These are phyloP conservation scores for Pelvicachromis taeniatus DNA, from an alignment of 2,113 vertebrate species.

Conservation along the genomic window DNA sequence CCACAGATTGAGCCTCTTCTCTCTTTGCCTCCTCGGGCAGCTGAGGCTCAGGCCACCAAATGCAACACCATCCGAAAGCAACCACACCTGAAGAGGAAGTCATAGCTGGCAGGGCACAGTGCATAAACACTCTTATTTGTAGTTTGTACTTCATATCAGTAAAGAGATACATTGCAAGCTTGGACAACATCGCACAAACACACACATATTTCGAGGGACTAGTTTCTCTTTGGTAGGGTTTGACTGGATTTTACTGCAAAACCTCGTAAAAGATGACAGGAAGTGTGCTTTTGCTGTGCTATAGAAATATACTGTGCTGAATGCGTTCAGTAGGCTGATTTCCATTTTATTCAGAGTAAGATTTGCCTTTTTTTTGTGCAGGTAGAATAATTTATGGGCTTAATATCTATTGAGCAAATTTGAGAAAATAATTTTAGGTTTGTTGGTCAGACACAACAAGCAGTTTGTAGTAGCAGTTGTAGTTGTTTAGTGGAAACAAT, in stretches of 20 bases:
- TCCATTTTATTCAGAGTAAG: not conserved
- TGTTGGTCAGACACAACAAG: not conserved
- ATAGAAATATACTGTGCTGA: slow-evolving; percentile 21
- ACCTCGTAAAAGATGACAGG: not conserved
- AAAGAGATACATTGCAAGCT: not conserved
- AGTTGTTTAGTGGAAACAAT: not conserved
- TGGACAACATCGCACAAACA: slow-evolving; percentile 8
- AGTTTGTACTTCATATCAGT: not conserved
- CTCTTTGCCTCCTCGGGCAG: slow-evolving; percentile 2
- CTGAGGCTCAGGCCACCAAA: not conserved
- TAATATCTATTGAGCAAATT: not conserved
- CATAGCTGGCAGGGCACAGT: slow-evolving; percentile 6
- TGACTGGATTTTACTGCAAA: slow-evolving; percentile 33
- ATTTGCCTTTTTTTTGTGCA: not conserved
- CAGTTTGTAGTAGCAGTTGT: not conserved
- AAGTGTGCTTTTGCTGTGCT: slow-evolving; percentile 12
- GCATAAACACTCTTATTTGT: not conserved
- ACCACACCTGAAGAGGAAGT: slow-evolving; percentile 27
- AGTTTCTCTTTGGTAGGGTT: not conserved
- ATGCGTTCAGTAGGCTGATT: not conserved
- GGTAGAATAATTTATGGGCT: not conserved
- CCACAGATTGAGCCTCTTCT: slow-evolving; percentile 23
- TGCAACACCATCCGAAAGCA: not conserved
- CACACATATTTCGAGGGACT: slow-evolving; percentile 16
- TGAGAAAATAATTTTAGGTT: not conserved